Base-by-base conservation (phyloP, 2,113 vertebrate species). In the Phalacrocorax brasilianus region DNA sequence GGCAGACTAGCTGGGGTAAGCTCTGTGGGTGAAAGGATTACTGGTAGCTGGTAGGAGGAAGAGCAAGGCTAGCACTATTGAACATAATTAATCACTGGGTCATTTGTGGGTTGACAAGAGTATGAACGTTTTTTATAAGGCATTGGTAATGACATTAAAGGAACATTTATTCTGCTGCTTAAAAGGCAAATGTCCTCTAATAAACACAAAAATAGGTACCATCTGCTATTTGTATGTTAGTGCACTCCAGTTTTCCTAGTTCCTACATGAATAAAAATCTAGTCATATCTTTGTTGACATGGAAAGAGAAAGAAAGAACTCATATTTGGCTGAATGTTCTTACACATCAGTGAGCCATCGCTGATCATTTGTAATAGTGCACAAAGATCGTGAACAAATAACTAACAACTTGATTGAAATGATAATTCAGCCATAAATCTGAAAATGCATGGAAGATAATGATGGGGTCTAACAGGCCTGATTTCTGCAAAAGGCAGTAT, bases 1-100 rank as follows among this genome's bases (percentile, higher is more conserved):
- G 35, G 28, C 45, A 95, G 80, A 44, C 20, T 84, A 71, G 55
- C 85, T 67, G 59, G 80, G 82, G 42, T 92, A 93, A 92, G 35
- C 14, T 26, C 8, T 62, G 55, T 82, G 61, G 73, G 86, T 28
- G 45, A 95, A 96, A 50, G 85, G 96, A 96, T 97, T 97, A 96
- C 75, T 92, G 81, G 80, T 91, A 88, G 44, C 85, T 74, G 80
- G 74, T 88, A 85, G 81, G 66, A 94, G 91, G 88, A 96, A 96
- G 80, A 92, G 62, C 83, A 96, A 91, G 91, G 93, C 61, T 94
- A 84, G 78, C 92, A 84, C 55, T 52, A 21, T 11, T 89, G 75
- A 79, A 67, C 92, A 35, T 84, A 66, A 49, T 97, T 92, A 88
- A 72, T 95, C 67, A 56, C 56, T 61, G 70, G 83, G 76, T 97